Base-by-base conservation (phyloP, 2,797 vertebrate species). In the Manis crassicaudata region DNA sequence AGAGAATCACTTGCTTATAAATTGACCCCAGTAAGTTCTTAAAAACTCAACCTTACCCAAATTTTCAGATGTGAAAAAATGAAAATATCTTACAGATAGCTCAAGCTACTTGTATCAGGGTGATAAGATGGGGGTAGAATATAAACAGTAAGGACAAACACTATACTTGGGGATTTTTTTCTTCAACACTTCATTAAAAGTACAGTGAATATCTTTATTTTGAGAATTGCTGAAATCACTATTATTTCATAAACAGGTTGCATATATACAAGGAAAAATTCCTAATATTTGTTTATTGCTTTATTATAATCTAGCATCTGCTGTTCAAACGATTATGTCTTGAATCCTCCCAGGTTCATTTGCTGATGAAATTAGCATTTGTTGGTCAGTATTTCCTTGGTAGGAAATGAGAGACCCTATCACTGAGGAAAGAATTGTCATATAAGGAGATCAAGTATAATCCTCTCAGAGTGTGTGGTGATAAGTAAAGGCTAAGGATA, bases 1-100 rank as follows among this genome's bases (percentile, higher is more conserved):
- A 92, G 60, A 95, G 67, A 96, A 92, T 88, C 23, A 27, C 37
- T 92, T 92, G 81, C 63, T 73, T 83, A 65, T 63, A 94, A 85
- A 95, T 90, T 80, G 90, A 65, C 6, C 13, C 46, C 95, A 62
- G 2, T 65, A 76, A 79, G 25, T 72, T 86, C 21, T 70, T 88
- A 73, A 96, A 96, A 81, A n/a, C 32, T 95, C 4, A 84, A 35
- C 25, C 16, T 96, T 16, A 82, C 17, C 21, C 37, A 93, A 37
- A 82, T 14, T 87, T 93, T 89, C n/a, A 84, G 70, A 76, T 83
- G n/a, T 88, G n/a, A 82, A 81, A 92, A 63, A 63, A 2, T 50
- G 50, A 11, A 90, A 4, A 62, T 20, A 77, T 1, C 25, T 46
- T 46, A 6, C 29, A 75, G 67, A 37, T 73, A 88, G 56, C 4